Conservation (phyloP, 2,113 vertebrate species). For the Malurus melanocephalus region DNA sequence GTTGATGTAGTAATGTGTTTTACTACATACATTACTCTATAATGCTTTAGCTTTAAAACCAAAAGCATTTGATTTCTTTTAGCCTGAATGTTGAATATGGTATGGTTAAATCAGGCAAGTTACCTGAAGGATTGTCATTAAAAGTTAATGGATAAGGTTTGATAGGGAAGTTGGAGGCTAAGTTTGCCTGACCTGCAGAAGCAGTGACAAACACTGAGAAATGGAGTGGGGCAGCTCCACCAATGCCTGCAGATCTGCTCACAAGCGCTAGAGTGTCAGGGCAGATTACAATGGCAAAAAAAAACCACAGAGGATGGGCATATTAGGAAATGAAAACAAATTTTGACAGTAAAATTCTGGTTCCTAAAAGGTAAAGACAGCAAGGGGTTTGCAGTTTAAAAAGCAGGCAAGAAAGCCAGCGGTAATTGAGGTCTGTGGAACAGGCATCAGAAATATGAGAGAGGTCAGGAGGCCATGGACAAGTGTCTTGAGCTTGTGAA, state of each 20-base stretch:
- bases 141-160: neutral
- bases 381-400: neutral
- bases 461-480: neutral
- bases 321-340: neutral
- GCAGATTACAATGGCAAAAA: neutral
- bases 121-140: neutral
- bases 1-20: neutral
- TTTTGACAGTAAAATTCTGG: neutral
- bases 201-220: neutral
- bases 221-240: accelerated
- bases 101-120: neutral
- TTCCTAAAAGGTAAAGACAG: neutral
- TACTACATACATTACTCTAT: neutral
- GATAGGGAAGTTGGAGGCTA: neutral
- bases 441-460: neutral
- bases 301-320: neutral
- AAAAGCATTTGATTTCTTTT: neutral
- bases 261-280: neutral
- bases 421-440: neutral
- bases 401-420: neutral
- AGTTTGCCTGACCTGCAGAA: neutral
- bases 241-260: neutral
- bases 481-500: neutral
- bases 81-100: neutral
- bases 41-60: neutral